Evolutionary conservation across 2,113 vertebrate species (phyloP).

Genomic region (Puffinus mauretanicus): DNA sequence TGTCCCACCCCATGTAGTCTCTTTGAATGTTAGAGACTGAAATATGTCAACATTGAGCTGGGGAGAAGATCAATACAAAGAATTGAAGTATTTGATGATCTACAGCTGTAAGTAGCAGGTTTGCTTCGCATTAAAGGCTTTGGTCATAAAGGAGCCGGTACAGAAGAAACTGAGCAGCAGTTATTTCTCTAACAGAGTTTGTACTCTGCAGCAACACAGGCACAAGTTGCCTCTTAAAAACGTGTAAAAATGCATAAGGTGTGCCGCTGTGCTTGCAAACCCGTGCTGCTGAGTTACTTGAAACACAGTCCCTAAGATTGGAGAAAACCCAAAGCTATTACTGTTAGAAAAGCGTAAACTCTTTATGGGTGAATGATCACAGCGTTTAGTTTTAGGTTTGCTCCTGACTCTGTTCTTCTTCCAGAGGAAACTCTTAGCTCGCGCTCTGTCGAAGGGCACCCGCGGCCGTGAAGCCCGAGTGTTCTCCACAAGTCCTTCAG

Average conservation of each 20-base stretch:
- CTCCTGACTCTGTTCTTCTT: background rate
- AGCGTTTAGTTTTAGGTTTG: background rate
- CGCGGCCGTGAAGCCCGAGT: accelerated
- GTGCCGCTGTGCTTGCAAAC: background rate
- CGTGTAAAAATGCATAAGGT: background rate
- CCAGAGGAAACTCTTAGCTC: background rate
- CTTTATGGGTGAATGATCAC: accelerated
- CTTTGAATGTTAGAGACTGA: background rate
- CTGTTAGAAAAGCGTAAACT: background rate
- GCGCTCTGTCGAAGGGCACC: accelerated
- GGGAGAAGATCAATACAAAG: background rate
- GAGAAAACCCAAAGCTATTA: background rate
- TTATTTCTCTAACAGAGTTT: background rate
- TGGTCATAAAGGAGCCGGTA: background rate
- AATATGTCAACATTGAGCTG: background rate
- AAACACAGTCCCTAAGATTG: too few species aligned
- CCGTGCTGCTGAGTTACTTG: background rate
- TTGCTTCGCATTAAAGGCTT: background rate
- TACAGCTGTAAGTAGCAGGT: background rate
- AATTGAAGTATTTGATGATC: background rate
- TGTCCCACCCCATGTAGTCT: background rate
- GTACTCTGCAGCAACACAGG: background rate
- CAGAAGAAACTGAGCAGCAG: background rate
- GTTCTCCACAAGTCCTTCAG: background rate
- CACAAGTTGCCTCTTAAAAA: background rate